Evolutionary conservation across 1,140 invertebrate species (phyloP).

Genomic region (Drosophila sturtevanti): DNA sequence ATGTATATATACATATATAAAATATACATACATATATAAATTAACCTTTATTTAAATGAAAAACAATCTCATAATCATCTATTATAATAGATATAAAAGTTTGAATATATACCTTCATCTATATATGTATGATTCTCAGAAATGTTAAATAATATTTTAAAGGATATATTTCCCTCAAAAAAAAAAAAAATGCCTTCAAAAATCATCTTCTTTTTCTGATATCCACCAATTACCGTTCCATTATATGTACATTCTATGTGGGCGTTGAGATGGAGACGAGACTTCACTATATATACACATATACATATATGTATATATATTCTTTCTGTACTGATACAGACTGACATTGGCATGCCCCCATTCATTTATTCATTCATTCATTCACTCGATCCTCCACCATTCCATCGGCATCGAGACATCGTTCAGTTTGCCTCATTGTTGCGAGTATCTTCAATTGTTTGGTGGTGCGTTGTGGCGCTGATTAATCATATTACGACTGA

Average conservation of each 20-base stretch:
- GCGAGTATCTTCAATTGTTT: slow-evolving; percentile 64
- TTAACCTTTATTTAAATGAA: no score
- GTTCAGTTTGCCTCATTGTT: slow-evolving; percentile 10
- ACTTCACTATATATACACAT: no score
- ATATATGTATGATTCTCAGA: no score
- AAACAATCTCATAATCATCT: no score
- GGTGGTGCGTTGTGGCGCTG: slow-evolving; percentile 56
- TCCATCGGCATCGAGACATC: slow-evolving; percentile 12
- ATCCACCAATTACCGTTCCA: neutral
- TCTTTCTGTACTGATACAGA: neutral
- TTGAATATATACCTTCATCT: no score
- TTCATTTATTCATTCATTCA: slow-evolving; percentile 42
- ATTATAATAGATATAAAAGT: no score
- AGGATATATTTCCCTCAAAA: no score
- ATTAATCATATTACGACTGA: slow-evolving; percentile 80
- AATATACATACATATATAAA: no score
- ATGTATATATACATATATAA: no score
- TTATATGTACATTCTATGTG: slow-evolving; percentile 29
- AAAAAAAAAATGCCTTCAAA: no score
- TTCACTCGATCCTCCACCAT: slow-evolving; percentile 22
- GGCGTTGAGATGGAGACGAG: slow-evolving; percentile 41
- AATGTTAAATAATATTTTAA: no score
- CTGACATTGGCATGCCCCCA: slow-evolving; percentile 50
- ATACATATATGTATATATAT: neutral
- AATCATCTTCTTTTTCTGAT: no score